Percentiles rank a stretch among this genome's conserved stretches.
Evolutionary conservation across 1,140 invertebrate genomes (phyloP).

Genomic region (Ctenoplectra terminalis): DNA sequence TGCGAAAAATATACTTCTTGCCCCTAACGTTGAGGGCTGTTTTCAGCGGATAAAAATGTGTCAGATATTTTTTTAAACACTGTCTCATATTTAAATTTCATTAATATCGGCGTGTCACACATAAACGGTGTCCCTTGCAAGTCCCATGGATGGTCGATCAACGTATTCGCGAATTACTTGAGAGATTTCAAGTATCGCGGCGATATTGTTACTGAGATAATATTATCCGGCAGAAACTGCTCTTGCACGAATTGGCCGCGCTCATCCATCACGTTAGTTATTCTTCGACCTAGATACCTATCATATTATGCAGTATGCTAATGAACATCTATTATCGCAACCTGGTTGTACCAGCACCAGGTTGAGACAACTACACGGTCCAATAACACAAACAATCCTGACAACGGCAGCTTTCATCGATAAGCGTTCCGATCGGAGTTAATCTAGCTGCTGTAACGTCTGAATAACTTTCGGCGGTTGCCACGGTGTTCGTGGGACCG

Average conservation of each 20-base stretch:
- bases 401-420: slow-evolving; percentile 34
- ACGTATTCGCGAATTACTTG: neutral
- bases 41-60: too few species aligned
- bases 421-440: slow-evolving; percentile 4
- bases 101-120: too few species aligned
- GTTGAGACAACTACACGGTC: slow-evolving; percentile 3
- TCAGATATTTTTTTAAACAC: too few species aligned
- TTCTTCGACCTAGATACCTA: slow-evolving; percentile 49
- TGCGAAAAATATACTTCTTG: too few species aligned
- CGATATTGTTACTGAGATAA: neutral
- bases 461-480: neutral
- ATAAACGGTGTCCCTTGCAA: too few species aligned
- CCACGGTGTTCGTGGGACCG: neutral
- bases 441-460: neutral
- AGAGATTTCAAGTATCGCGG: neutral
- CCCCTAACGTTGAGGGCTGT: too few species aligned
- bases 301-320: slow-evolving; percentile 57
- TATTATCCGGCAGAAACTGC: neutral
- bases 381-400: slow-evolving; percentile 41
- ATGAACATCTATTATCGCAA: slow-evolving; percentile 55
- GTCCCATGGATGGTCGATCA: too few species aligned
- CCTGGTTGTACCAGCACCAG: slow-evolving; percentile 37
- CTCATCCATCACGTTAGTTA: slow-evolving; percentile 53
- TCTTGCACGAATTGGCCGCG: slow-evolving; percentile 34
- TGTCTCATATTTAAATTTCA: too few species aligned